Conservation (phyloP, 2,113 vertebrate species). For the Ageneiosus marmoratus region DNA sequence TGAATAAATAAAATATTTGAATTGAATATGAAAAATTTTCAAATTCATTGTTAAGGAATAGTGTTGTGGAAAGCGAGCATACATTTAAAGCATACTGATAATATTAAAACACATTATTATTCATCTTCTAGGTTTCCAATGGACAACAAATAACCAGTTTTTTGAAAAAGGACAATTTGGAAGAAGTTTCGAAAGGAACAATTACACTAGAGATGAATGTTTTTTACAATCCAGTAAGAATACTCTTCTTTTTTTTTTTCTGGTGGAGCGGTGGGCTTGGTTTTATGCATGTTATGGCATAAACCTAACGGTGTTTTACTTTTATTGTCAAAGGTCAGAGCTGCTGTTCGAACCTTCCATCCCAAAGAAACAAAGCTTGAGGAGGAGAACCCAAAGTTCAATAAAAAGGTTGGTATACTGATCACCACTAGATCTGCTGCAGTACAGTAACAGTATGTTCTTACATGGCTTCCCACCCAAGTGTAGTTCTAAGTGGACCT, state of each 20-base stretch:
- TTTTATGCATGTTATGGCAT: neutral
- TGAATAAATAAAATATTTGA: too few species aligned
- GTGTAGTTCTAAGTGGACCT: constrained; percentile 40
- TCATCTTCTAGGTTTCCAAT: constrained; percentile 78
- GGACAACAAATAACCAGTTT: constrained; percentile 79
- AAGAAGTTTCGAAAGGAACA: constrained; percentile 81
- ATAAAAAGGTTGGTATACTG: constrained; percentile 84
- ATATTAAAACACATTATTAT: constrained; percentile 10
- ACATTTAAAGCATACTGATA: neutral
- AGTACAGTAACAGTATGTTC: neutral
- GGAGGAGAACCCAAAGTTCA: constrained; percentile 88
- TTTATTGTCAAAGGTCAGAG: constrained; percentile 78
- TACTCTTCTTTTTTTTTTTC: neutral
- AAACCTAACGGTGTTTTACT: neutral
- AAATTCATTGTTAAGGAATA: neutral
- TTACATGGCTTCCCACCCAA: neutral
- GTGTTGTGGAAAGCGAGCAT: neutral
- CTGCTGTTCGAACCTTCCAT: constrained; percentile 83
- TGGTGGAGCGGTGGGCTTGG: neutral
- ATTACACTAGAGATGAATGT: constrained; percentile 89
- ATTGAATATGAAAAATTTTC: neutral
- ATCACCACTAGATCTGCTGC: neutral
- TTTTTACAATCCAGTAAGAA: constrained; percentile 90
- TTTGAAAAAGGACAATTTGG: constrained; percentile 91
- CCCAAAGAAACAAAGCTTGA: constrained; percentile 82